Conservation (phyloP, 1,140 invertebrate genomes). For the Globodera ellingtonae region DNA sequence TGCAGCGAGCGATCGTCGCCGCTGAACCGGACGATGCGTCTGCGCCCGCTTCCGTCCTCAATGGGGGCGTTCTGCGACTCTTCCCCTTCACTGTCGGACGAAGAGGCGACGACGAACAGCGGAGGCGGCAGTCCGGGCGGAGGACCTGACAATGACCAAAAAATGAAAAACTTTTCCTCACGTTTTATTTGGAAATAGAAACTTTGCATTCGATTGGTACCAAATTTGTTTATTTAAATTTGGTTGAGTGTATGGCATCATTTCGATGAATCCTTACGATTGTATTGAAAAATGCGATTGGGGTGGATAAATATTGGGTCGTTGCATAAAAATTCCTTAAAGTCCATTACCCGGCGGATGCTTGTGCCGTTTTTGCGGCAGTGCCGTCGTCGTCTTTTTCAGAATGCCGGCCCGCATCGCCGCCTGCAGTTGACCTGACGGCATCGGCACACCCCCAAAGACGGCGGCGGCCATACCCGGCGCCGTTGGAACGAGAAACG, state of each 20-base stretch:
- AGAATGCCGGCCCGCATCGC: slow-evolving; percentile 40
- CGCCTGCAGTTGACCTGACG: slow-evolving; percentile 39
- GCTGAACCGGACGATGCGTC: slow-evolving; percentile 16
- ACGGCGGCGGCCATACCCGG: slow-evolving; percentile 4
- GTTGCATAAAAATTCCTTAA: background rate
- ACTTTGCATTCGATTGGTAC: too few species aligned
- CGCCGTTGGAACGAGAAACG: slow-evolving; percentile 29
- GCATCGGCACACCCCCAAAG: slow-evolving; percentile 15
- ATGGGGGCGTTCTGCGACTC: background rate
- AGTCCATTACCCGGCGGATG: slow-evolving; percentile 39
- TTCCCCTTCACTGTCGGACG: slow-evolving; percentile 16
- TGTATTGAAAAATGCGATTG: background rate
- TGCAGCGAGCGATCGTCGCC: slow-evolving; percentile 19
- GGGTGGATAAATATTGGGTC: background rate
- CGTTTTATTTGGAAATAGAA: too few species aligned
- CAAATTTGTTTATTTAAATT: too few species aligned
- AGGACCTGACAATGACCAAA: slow-evolving; percentile 58
- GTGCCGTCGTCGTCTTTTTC: slow-evolving; percentile 35
- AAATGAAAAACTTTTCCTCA: background rate
- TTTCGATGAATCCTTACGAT: too few species aligned
- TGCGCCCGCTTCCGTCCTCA: slow-evolving; percentile 17
- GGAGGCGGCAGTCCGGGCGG: slow-evolving; percentile 66
- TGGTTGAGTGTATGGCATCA: too few species aligned
- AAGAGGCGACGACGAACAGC: slow-evolving; percentile 26
- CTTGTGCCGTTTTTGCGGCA: slow-evolving; percentile 36